Conservation (phyloP, 2,113 vertebrate genomes). For the Mohoua ochrocephala region DNA sequence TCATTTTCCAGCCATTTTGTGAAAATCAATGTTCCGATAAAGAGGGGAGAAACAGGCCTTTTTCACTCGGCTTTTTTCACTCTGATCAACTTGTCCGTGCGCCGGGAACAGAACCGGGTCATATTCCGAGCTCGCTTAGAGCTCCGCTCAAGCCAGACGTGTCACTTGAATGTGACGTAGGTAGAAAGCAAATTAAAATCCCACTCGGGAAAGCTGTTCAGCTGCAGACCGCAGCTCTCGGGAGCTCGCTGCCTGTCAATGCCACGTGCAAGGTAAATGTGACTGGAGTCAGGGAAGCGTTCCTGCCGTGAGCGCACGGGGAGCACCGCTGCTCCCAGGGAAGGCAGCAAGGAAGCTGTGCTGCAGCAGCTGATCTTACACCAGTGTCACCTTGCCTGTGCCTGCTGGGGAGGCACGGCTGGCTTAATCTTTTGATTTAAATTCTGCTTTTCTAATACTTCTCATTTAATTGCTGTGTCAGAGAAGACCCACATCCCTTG, state of each 20-base stretch:
- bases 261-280: neutral
- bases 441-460: neutral
- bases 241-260: neutral
- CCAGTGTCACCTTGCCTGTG: neutral
- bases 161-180: neutral
- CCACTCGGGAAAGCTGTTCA: neutral
- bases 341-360: neutral
- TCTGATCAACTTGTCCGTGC: neutral
- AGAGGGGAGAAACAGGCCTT: neutral
- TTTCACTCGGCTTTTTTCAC: neutral
- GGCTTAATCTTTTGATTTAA: neutral
- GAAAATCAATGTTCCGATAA: neutral
- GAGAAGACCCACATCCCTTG: neutral
- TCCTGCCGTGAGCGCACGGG: fast-evolving
- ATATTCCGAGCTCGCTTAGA: neutral
- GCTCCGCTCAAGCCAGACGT: neutral
- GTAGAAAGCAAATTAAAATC: neutral
- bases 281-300: fast-evolving
- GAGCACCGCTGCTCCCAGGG: fast-evolving
- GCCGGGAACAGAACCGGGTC: neutral
- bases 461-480: neutral
- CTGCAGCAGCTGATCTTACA: fast-evolving
- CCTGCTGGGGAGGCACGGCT: neutral
- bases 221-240: neutral
- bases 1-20: constrained; percentile 12